Evolutionary conservation across 53 echinoderm and acorn worm species (phyloP).

Genomic region (Hippasteria phrygiana): DNA sequence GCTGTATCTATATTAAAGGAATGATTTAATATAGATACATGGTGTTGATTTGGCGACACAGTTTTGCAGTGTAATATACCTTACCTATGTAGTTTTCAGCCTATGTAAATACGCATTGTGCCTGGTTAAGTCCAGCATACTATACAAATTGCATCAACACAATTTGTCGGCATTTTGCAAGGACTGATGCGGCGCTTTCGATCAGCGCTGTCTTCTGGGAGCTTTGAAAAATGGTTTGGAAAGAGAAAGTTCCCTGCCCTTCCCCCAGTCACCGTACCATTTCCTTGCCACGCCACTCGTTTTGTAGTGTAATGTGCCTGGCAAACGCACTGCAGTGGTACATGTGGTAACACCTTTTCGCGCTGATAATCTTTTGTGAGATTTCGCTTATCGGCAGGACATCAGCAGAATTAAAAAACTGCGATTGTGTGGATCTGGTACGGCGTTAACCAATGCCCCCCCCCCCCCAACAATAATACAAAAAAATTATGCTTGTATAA

Average conservation of each 20-base stretch:
- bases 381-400: constrained; percentile 37
- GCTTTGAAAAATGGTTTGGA: background rate
- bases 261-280: background rate
- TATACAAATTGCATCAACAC: no score
- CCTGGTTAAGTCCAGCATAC: no score
- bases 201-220: no score
- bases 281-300: background rate
- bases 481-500: background rate
- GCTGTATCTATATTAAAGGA: no score
- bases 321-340: background rate
- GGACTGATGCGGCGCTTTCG: no score
- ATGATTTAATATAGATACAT: no score
- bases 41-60: no score
- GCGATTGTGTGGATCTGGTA: constrained; percentile 22
- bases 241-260: background rate
- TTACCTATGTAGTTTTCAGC: no score
- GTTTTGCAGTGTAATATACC: no score
- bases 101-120: no score
- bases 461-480: background rate
- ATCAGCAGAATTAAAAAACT: background rate
- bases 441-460: background rate
- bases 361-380: constrained; percentile 15
- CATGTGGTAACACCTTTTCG: background rate
- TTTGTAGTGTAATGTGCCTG: constrained; percentile 2
- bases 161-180: no score